Conservation (phyloP, 1,140 invertebrate species). For the Zaprionus vittiger region DNA sequence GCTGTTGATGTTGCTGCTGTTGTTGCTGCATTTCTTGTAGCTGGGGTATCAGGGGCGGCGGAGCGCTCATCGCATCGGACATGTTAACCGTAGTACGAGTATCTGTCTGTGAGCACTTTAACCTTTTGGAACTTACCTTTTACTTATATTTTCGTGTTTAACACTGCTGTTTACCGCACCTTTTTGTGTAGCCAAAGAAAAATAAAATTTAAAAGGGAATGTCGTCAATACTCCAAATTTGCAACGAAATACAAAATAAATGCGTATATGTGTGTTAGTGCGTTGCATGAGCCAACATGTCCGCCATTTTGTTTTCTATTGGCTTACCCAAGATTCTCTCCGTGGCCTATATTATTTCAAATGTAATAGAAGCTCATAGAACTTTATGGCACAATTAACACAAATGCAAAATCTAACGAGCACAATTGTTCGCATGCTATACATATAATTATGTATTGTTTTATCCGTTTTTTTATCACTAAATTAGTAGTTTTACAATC, state of each 20-base stretch:
- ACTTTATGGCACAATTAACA: conserved; percentile 3
- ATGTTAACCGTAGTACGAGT: conserved; percentile 43
- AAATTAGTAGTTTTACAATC: conserved; percentile 30
- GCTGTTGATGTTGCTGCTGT: conserved; percentile 61
- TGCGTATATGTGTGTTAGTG: conserved; percentile 20
- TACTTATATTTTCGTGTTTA: conserved; percentile 16
- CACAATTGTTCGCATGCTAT: conserved; percentile 4
- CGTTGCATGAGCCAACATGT: conserved; percentile 25
- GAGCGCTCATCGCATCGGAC: conserved; percentile 79
- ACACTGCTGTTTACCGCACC: conserved; percentile 15
- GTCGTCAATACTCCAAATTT: conserved; percentile 23
- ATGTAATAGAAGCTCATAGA: conserved; percentile 4
- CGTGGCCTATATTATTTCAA: conserved; percentile 37
- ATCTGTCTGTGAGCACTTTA: conserved; percentile 35
- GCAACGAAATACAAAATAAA: background rate
- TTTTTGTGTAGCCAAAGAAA: conserved; percentile 6
- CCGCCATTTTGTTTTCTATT: conserved; percentile 70
- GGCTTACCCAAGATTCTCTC: conserved; percentile 53
- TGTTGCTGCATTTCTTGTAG: conserved; percentile 82
- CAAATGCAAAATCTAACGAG: conserved; percentile 21
- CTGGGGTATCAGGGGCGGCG: conserved; percentile 75
- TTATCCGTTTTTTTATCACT: conserved; percentile 10
- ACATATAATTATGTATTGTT: conserved; percentile 20
- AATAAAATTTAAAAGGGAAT: background rate
- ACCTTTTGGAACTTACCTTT: conserved; percentile 70